Conservation (phyloP, 2,797 vertebrate genomes). For the Chiloscyllium punctatum region DNA sequence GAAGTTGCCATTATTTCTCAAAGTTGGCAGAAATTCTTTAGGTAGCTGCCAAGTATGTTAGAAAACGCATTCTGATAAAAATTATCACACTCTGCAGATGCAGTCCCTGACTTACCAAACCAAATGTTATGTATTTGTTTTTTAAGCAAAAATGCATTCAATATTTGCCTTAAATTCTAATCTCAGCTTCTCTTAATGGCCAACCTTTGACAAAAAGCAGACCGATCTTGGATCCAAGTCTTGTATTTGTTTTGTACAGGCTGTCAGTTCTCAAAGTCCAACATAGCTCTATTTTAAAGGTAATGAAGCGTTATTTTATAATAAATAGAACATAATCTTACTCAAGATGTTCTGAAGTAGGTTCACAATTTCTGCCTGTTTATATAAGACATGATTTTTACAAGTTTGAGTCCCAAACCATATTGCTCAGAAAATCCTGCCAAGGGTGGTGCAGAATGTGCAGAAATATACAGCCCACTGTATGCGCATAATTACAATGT, state of each 20-base stretch:
- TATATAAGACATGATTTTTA: neutral
- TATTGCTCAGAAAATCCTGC: neutral
- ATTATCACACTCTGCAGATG: neutral
- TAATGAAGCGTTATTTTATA: neutral
- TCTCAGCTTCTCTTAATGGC: neutral
- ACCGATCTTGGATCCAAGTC: neutral
- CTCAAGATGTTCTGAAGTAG: neutral
- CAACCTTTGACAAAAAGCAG: neutral
- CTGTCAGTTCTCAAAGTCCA: neutral
- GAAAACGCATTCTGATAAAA: neutral
- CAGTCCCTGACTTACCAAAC: neutral
- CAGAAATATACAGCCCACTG: neutral
- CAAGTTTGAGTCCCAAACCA: neutral
- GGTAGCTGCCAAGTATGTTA: neutral
- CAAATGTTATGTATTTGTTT: neutral
- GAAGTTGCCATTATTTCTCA: neutral
- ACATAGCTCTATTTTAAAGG: neutral
- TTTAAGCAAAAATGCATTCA: neutral
- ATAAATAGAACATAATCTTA: neutral
- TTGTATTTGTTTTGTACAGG: neutral
- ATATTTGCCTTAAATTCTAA: neutral
- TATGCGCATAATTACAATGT: constrained; percentile 23
- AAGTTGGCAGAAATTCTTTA: neutral
- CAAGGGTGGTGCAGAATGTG: neutral
- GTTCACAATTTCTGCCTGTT: neutral